Conservation (phyloP, 2,113 vertebrate species). For the Megaceryle maxima region DNA sequence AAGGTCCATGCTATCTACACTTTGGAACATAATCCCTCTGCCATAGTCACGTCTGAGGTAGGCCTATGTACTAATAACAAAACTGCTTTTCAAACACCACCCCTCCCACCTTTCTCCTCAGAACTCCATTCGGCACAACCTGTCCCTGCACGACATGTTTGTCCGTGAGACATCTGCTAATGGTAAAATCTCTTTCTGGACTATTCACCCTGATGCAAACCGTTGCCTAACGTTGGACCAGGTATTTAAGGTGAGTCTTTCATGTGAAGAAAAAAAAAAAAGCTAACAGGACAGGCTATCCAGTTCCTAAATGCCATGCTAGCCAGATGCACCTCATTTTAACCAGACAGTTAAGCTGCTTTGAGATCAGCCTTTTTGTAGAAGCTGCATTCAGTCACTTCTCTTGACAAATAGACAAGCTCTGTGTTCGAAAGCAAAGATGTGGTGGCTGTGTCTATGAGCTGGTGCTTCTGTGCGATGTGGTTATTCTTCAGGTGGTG, state of each 20-base stretch:
- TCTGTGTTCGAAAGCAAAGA: not conserved
- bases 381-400: not conserved
- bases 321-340: not conserved
- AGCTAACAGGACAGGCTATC: not conserved
- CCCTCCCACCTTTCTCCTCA: conserved; percentile 49
- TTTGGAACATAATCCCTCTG: not conserved
- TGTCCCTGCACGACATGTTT: conserved; percentile 96
- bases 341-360: not conserved
- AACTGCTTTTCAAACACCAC: not conserved
- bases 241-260: conserved; percentile 87
- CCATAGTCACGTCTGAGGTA: not conserved
- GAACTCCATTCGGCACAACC: conserved; percentile 97
- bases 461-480: not conserved
- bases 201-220: conserved; percentile 92
- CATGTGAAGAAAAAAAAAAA: not conserved
- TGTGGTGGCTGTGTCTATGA: not conserved
- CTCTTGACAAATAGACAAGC: not conserved
- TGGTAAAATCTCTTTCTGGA: conserved; percentile 92
- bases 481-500: not conserved
- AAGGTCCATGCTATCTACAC: not conserved
- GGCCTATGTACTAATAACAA: not conserved
- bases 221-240: conserved; percentile 91
- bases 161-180: conserved; percentile 85
- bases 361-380: not conserved
- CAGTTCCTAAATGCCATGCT: not conserved